A percentile compares a stretch with the other conserved stretches of the same genome.
Evolutionary conservation across 2,888 invertebrate genomes (phyloP).

Genomic region (Nematopogon swammerdamellus): DNA sequence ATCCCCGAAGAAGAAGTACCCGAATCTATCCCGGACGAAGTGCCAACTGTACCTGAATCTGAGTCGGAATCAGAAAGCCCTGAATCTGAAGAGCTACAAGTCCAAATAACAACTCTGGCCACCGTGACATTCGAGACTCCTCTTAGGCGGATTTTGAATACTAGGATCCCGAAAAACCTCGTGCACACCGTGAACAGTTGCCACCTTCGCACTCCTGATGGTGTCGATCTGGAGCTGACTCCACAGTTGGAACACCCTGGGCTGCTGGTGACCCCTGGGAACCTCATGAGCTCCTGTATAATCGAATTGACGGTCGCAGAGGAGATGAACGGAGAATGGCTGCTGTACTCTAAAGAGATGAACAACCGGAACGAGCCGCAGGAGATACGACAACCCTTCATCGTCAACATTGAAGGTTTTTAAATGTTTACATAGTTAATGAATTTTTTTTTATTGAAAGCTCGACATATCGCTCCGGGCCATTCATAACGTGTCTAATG

Average conservation of each 20-base stretch:
- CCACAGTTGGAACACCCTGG: constrained; percentile 16
- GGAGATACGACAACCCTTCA: constrained; percentile 29
- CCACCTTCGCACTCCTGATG: constrained; percentile 23
- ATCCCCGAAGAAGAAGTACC: too few relatives aligned
- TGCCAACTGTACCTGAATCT: too few relatives aligned
- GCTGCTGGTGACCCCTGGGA: not conserved
- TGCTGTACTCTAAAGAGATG: constrained; percentile 23
- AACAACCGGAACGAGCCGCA: constrained; percentile 12
- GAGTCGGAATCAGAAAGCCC: too few relatives aligned
- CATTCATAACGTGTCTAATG: too few relatives aligned
- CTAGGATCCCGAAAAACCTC: not conserved
- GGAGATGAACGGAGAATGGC: constrained; percentile 28
- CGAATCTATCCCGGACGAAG: too few relatives aligned
- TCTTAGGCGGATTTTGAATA: not conserved
- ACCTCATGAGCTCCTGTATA: not conserved
- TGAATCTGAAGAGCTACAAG: too few relatives aligned
- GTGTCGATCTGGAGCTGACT: constrained; percentile 14
- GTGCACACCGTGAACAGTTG: constrained; percentile 14
- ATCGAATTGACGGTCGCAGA: constrained; percentile 14
- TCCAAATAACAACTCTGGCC: too few relatives aligned
- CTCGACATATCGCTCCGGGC: too few relatives aligned
- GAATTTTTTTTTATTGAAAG: too few relatives aligned
- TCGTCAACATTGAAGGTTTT: constrained; percentile 33
- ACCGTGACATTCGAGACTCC: not conserved
- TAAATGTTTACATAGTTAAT: not conserved